Evolutionary conservation across 2,888 invertebrate genomes (phyloP).

Genomic region (Hyposoter dolosus): DNA sequence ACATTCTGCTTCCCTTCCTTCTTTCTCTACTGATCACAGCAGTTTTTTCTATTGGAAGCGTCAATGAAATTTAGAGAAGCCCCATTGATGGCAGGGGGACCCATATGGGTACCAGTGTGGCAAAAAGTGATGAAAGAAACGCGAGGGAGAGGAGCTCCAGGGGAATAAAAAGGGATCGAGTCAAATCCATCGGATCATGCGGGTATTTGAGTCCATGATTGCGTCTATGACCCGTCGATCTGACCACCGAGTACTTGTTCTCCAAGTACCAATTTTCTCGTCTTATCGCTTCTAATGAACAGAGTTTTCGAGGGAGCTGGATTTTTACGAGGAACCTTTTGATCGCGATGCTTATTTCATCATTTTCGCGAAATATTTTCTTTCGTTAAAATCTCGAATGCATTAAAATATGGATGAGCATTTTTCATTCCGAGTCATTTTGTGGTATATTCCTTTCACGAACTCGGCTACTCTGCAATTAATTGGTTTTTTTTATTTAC

Average conservation of each 20-base stretch:
- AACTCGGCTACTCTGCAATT: no score
- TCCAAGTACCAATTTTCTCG: constrained; percentile 5
- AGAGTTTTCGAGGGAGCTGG: not conserved
- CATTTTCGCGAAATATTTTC: not conserved
- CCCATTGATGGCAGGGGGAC: constrained; percentile 65
- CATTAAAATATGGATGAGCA: not conserved
- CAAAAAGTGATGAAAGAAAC: constrained; percentile 54
- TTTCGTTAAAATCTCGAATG: not conserved
- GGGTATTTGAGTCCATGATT: constrained; percentile 75
- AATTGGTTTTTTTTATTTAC: no score
- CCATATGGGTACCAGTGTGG: constrained; percentile 79
- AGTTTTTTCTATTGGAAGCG: constrained; percentile 52
- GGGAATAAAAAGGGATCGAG: constrained; percentile 66
- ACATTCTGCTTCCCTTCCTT: constrained; percentile 22
- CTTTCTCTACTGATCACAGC: constrained; percentile 23
- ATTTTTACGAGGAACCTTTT: not conserved
- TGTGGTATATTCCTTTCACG: no score
- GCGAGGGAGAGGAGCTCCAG: constrained; percentile 26
- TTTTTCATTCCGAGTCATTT: constrained; percentile 2
- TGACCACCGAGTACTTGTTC: constrained; percentile 73
- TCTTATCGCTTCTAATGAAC: not conserved
- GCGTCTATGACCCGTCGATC: constrained; percentile 78
- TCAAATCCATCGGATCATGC: constrained; percentile 71
- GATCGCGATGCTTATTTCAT: not conserved
- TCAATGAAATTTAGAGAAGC: constrained; percentile 74